These are phyloP conservation scores for Syngnathus acus DNA, from an alignment of 2,797 vertebrate genomes.

Conservation along the genomic window DNA sequence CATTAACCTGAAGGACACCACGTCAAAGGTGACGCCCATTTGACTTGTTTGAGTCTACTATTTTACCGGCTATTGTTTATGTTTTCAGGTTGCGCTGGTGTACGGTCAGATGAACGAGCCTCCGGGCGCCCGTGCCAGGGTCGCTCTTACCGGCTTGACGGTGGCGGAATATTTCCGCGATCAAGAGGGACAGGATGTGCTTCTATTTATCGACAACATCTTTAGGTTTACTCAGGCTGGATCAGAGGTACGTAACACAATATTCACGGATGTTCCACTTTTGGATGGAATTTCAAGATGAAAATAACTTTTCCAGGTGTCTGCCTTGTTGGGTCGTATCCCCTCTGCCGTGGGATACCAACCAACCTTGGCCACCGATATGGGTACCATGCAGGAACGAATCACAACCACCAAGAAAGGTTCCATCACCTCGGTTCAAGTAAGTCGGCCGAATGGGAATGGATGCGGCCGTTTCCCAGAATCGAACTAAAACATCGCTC, in stretches of 20 bases:
- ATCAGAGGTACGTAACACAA: slow-evolving; percentile 76
- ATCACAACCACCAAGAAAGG: slow-evolving; percentile 98
- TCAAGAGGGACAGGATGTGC: slow-evolving; percentile 95
- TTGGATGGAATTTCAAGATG: neutral
- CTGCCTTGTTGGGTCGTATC: slow-evolving; percentile 92
- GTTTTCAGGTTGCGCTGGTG: slow-evolving; percentile 85
- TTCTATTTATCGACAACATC: slow-evolving; percentile 98
- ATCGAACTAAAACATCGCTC: neutral
- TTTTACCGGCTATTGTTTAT: no score
- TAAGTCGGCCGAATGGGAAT: slow-evolving; percentile 27
- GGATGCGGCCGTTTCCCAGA: neutral
- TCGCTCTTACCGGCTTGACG: slow-evolving; percentile 87
- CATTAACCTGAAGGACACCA: slow-evolving; percentile 94
- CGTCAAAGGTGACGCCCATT: slow-evolving; percentile 80
- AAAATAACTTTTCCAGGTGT: slow-evolving; percentile 70
- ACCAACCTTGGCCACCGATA: slow-evolving; percentile 95
- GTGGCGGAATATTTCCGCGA: slow-evolving; percentile 98
- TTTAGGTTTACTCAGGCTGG: slow-evolving; percentile 98
- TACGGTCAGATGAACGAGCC: slow-evolving; percentile 99
- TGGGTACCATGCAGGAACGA: slow-evolving; percentile 98
- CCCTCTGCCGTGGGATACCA: slow-evolving; percentile 97
- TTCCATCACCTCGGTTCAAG: slow-evolving; percentile 97
- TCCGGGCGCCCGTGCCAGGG: slow-evolving; percentile 89
- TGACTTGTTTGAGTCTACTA: no score
- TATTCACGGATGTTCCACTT: neutral